Conservation (phyloP, 2,797 vertebrate species). For the Emydoidea blandingii region DNA sequence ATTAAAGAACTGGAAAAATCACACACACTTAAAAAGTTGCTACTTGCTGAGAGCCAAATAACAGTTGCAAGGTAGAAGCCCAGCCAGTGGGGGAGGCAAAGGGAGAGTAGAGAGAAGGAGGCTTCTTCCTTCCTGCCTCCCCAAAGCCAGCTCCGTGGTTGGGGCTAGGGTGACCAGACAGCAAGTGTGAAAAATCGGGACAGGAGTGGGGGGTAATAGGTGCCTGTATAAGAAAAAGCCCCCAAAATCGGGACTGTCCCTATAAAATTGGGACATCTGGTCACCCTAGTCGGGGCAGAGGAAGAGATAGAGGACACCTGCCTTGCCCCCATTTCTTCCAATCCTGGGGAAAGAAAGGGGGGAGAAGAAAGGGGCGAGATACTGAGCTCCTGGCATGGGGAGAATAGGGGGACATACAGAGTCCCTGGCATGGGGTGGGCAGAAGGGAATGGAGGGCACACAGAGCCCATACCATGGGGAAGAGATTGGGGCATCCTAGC, state of each 20-base stretch:
- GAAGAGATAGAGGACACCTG: not conserved
- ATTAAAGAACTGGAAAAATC: not conserved
- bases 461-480: not conserved
- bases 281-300: not conserved
- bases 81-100: accelerated
- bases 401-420: too few species aligned
- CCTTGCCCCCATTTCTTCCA: not conserved
- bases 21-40: not conserved
- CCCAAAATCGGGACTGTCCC: too few species aligned
- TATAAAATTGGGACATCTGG: too few species aligned
- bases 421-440: not conserved
- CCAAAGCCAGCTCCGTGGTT: accelerated
- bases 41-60: not conserved
- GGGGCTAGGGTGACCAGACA: too few species aligned
- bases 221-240: too few species aligned
- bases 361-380: not conserved
- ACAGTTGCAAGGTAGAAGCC: not conserved
- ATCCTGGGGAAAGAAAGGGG: not conserved
- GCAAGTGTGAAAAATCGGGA: too few species aligned
- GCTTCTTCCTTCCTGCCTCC: not conserved
- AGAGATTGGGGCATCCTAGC: not conserved
- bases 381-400: not conserved
- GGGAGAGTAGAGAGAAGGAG: accelerated
- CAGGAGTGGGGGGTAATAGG: too few species aligned
- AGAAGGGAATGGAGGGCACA: not conserved